Conservation (phyloP, 2,888 invertebrate species). For the Thereva unica region DNA sequence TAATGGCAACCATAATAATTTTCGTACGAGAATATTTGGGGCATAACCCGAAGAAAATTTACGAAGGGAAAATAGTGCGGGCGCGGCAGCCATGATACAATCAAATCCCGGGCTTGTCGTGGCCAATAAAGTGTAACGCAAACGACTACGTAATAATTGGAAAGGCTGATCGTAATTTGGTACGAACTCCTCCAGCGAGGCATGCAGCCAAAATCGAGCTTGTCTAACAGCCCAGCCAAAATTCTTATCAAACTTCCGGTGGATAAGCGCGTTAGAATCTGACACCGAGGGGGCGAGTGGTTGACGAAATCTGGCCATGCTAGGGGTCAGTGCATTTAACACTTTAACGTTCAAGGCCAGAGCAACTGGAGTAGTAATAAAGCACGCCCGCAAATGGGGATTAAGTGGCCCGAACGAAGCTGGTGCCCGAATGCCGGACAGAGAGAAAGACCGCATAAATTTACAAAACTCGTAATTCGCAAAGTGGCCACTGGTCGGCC, state of each 20-base stretch:
- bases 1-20: too few relatives aligned
- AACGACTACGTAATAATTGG: too few relatives aligned
- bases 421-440: conserved; percentile 11
- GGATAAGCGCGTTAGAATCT: conserved; percentile 7
- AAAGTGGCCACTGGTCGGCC: background rate
- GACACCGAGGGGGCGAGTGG: conserved; percentile 2
- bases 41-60: too few relatives aligned
- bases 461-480: conserved; percentile 4
- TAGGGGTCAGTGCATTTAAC: conserved; percentile 2
- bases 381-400: conserved; percentile 8
- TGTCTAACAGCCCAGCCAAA: conserved; percentile 19
- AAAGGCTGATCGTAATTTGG: too few relatives aligned
- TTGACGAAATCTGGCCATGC: background rate
- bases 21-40: too few relatives aligned
- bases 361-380: conserved; percentile 14
- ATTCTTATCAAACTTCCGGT: conserved; percentile 27
- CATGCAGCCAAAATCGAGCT: conserved; percentile 18
- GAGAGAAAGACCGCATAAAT: background rate
- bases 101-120: too few relatives aligned
- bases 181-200: conserved; percentile 5
- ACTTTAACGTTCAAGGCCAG: conserved; percentile 26
- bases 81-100: too few relatives aligned
- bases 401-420: conserved; percentile 5
- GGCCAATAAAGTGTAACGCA: too few relatives aligned
- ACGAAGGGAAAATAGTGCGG: too few relatives aligned